Evolutionary conservation across 2,113 vertebrate genomes (phyloP), one percentile per base, ranked within the genome.

Genomic region (Hiodon alosoides): DNA sequence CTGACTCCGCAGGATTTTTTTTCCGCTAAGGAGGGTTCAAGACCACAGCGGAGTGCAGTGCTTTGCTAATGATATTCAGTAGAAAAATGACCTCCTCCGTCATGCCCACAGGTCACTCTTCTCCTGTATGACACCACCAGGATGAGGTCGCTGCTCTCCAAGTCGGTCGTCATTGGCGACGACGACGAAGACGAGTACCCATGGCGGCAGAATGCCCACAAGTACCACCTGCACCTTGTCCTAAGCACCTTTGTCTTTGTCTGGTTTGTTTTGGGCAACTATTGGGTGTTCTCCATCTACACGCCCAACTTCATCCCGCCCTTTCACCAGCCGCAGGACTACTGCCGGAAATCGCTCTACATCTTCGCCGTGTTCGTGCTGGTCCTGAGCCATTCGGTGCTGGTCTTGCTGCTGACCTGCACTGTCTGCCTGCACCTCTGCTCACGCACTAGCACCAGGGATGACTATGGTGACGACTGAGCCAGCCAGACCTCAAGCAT

Each of bases 211-310:
- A 89, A 90, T 0, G 82, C 77, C 4, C 85, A 87, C 83, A 85
- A 79, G 74, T 90, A 87, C 79, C 89, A 89, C 52, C 62, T 83
- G 75, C 85, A 90, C 75, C 78, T 91, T 67, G 77, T 77, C 2
- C 89, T 91, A 82, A 88, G 87, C 81, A 74, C 88, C 65, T 90
- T 89, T 73, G 86, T 88, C 65, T 90, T 88, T 55, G 80, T 90
- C 77, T 91, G 89, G 88, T 89, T 90, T 83, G 82, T 89, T 54
- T 81, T 90, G 78, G 89, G 88, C 0, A 88, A 91, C 77, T 87
- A 87, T 64, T 90, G 84, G 88, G 85, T 91, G 77, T 90, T 90
- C 81, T 89, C 87, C 3, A 73, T 85, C 59, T 87, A 87, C 57
- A 70, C 79, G 74, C 89, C 90, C 58, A 87, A 89, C 75, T 90